Percentiles rank a stretch among this genome's conserved stretches.
Conservation (phyloP, 2,113 vertebrate genomes). For the Melanerpes formicivorus region DNA sequence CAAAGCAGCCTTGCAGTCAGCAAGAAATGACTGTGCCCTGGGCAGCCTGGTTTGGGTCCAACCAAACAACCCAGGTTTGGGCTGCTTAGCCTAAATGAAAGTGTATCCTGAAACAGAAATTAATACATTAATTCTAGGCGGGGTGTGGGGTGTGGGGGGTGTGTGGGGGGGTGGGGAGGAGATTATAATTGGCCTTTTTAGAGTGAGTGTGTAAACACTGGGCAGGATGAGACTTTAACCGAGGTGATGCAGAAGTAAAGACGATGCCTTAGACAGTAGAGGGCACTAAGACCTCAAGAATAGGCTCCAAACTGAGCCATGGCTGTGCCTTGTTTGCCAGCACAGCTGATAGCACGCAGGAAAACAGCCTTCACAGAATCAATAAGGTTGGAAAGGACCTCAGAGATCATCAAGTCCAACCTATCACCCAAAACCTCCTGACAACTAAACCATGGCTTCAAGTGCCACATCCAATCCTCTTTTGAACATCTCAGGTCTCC, state of each 20-base stretch:
- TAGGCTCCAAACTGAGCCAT: not conserved
- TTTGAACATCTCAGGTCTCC: no score
- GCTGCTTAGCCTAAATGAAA: not conserved
- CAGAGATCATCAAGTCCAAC: no score
- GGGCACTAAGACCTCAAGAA: conserved; percentile 53
- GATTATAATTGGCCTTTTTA: not conserved
- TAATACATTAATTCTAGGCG: not conserved
- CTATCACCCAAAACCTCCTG: no score
- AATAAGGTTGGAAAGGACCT: no score
- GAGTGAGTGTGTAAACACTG: not conserved
- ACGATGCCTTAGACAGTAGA: not conserved
- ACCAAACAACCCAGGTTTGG: not conserved
- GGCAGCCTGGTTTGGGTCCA: not conserved
- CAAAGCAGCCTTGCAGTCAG: conserved; percentile 1
- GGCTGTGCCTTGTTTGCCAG: not conserved
- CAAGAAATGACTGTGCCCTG: not conserved
- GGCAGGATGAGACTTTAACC: no score
- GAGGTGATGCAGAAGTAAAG: not conserved
- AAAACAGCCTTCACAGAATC: not conserved
- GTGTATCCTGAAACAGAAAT: not conserved
- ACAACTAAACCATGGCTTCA: no score
- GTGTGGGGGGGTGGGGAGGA: no score
- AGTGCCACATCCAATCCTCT: no score
- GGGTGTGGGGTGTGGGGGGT: no score
- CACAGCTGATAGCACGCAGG: not conserved